A percentile compares a stretch with the other conserved stretches of the same genome.
phyloP scores from a whole-genome alignment of 2,797 vertebrate species.

The Coracias cyanogaster region DNA sequence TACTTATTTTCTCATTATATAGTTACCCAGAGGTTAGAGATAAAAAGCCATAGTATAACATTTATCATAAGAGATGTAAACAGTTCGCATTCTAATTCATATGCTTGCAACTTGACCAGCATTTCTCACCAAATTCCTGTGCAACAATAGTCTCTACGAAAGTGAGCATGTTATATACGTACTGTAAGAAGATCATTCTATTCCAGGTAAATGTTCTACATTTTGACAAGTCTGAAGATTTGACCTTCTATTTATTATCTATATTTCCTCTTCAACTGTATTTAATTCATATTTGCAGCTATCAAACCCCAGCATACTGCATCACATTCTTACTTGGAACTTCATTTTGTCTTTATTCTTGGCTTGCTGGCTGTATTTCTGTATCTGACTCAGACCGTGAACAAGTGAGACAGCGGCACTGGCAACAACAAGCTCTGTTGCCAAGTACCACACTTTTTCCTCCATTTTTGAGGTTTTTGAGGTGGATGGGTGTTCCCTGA shows the following conservation, averaged over 20 bases:
- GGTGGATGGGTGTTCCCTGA: too few species aligned
- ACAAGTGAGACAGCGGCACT: too few species aligned
- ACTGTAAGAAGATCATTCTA: conserved; percentile 5
- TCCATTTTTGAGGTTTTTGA: too few species aligned
- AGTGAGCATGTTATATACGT: background rate
- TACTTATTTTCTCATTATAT: background rate
- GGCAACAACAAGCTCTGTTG: too few species aligned
- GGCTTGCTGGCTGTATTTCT: background rate
- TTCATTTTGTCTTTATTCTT: conserved; percentile 45
- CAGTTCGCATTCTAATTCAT: background rate
- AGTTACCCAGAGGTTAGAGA: background rate
- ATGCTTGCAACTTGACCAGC: background rate
- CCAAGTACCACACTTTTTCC: too few species aligned
- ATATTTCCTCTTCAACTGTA: background rate
- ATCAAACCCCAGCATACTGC: background rate
- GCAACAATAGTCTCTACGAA: background rate
- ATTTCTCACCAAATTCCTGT: background rate
- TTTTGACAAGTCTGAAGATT: conserved; percentile 28
- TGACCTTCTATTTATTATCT: background rate
- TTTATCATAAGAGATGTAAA: background rate
- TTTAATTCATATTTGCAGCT: conserved; percentile 55
- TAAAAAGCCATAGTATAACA: background rate
- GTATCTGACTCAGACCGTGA: too few species aligned
- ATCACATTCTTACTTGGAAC: conserved; percentile 12
- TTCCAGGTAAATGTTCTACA: background rate